phyloP scores from a whole-genome alignment of 2,113 vertebrate genomes.

The Podocnemis expansa region DNA sequence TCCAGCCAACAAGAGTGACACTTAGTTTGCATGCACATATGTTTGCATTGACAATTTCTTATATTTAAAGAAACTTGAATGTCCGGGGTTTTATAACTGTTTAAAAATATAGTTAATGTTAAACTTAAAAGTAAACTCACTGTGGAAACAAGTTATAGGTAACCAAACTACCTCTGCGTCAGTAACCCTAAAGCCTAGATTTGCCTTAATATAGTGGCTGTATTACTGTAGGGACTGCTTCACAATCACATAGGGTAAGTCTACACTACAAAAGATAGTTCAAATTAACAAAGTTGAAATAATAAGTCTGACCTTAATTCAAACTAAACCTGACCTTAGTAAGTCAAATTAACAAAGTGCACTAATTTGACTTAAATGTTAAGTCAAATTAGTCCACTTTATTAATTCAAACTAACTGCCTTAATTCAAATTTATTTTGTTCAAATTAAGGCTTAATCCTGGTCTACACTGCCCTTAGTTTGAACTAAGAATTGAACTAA shows the following conservation, averaged over 20 bases:
- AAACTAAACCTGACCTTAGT: too few relatives aligned
- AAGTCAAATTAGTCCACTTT: too few relatives aligned
- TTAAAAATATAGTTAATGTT: neutral
- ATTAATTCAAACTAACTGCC: too few relatives aligned
- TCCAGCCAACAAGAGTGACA: neutral
- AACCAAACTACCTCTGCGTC: neutral
- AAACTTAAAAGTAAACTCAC: neutral
- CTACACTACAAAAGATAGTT: too few relatives aligned
- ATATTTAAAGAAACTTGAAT: neutral
- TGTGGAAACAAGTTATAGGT: neutral
- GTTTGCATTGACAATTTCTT: conserved; percentile 1
- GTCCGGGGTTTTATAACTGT: neutral
- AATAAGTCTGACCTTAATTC: too few relatives aligned
- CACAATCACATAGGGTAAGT: neutral
- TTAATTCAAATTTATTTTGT: too few relatives aligned
- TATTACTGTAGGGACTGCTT: neutral
- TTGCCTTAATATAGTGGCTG: neutral
- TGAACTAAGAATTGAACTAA: too few relatives aligned
- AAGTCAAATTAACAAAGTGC: too few relatives aligned
- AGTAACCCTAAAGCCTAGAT: neutral
- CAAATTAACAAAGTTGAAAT: too few relatives aligned
- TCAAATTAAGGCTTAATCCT: too few relatives aligned
- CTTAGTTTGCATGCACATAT: neutral
- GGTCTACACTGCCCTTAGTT: too few relatives aligned
- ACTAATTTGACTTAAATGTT: too few relatives aligned